phyloP scores from a whole-genome alignment of 2,113 vertebrate species.

The Ictalurus punctatus region DNA sequence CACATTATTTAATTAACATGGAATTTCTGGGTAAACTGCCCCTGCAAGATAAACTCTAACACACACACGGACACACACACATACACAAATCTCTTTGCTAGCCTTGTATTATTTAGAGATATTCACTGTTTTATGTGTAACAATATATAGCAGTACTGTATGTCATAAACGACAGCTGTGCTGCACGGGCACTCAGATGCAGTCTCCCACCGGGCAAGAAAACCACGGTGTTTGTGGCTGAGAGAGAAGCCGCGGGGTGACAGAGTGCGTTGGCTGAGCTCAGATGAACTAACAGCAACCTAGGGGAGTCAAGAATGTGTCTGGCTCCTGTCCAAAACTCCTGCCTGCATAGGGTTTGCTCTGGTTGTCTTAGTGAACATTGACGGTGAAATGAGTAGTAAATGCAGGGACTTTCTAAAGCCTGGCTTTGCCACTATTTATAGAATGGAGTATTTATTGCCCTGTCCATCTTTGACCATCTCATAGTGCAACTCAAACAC shows the following conservation, averaged over 20 bases:
- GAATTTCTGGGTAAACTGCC: neutral
- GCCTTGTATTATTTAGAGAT: neutral
- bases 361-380: constrained; percentile 74
- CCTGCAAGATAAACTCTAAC: neutral
- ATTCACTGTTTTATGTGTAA: constrained; percentile 11
- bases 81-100: neutral
- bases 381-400: constrained; percentile 52
- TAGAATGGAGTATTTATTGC: constrained; percentile 46
- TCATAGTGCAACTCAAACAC: constrained; percentile 19
- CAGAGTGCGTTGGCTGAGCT: constrained; percentile 76
- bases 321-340: constrained; percentile 71
- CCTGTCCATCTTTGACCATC: constrained; percentile 35
- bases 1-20: no score
- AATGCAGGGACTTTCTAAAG: constrained; percentile 41
- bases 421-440: constrained; percentile 53
- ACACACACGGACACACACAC: no score
- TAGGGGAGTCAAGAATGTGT: constrained; percentile 74
- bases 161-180: constrained; percentile 53
- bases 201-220: constrained; percentile 40
- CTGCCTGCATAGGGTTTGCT: constrained; percentile 63
- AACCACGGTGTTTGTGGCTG: constrained; percentile 47
- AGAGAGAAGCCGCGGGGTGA: constrained; percentile 67
- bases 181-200: constrained; percentile 41
- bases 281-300: constrained; percentile 78
- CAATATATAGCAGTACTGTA: constrained; percentile 8